Evolutionary conservation across 2,888 invertebrate species (phyloP), one percentile per base, ranked within the genome.

Genomic region (Cremastinae sp.): DNA sequence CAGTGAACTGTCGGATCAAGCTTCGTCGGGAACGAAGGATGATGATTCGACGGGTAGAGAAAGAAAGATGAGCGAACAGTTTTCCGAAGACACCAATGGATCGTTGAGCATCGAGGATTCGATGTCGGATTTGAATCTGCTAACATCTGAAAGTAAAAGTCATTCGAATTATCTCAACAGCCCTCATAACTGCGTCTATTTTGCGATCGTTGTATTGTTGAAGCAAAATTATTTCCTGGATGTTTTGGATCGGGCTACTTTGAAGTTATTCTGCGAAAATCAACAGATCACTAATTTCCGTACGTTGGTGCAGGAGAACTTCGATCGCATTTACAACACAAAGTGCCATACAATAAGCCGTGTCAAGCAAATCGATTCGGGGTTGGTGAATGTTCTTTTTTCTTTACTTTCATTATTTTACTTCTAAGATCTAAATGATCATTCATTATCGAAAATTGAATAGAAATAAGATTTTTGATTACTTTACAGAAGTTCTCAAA

Each of bases 111-210:
- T 9, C 20, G 39, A 62, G 10, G 22, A 58, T 7, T 45, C 68
- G 14, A 55, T 7, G n/a, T 37, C 35, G n/a, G 35, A 62, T 10
- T 7, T 0, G 49, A 55, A 61, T 8, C 53, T 49, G 39, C 16
- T 12, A 2, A 62, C 16, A 16, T 47, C 39, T 8, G 20, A 43
- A 18, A 1, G 45, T 37, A 37, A 72, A 62, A 47, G 37, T 47
- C 14, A 16, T 18, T 18, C 22, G 4, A 61, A 77, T 3, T 82
- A 81, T 74, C 79, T 86, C 28, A 65, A 76, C 9, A 79, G 83
- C 4, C 75, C 84, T 10, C 93, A 94, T 78, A 95, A 96, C 85
- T 93, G 95, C 82, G 92, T 95, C 1, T 96, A 94, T 90, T 97
- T 96, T 90, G 93, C 95, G 18, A 90, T 93, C 0, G 91, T 91